Evolutionary conservation across 2,888 invertebrate genomes (phyloP), one percentile per base, ranked within the genome.

Genomic region (Dascillus cervinus): DNA sequence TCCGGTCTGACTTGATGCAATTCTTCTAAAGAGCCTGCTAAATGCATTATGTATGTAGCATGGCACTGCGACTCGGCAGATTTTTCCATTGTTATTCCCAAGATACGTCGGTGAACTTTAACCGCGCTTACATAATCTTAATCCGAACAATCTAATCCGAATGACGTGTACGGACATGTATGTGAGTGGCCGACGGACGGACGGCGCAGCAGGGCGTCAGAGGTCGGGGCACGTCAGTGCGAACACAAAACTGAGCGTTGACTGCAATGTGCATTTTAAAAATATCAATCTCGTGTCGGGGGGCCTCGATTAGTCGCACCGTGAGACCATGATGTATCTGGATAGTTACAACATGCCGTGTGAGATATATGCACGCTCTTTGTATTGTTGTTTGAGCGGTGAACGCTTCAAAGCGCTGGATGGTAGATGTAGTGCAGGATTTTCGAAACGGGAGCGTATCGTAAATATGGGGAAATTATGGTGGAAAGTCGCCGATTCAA

Each of bases 1-100:
- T 65, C 64, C 62, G 62, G 60, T 58, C 54, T 52, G 52, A 53
- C 52, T 53, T 52, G 52, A 53, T 53, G 55, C 56, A 49, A 55
- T 56, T 59, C 57, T 56, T 46, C 47, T 53, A 55, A 56, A 55
- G 44, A 53, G 51, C 49, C 49, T 55, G 52, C 33, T 35, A 51
- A 48, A 57, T 49, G 53, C 49, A 55, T 53, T 53, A 55, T 53
- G 51, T 49, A 54, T 55, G 50, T 8, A n/a, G n/a, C n/a, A n/a
- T n/a, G n/a, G n/a, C n/a, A n/a, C n/a, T n/a, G n/a, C n/a, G n/a
- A n/a, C n/a, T n/a, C n/a, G n/a, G n/a, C n/a, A n/a, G n/a, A n/a
- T n/a, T n/a, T n/a, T n/a, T n/a, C n/a, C n/a, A n/a, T n/a, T n/a
- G n/a, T n/a, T n/a, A n/a, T n/a, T n/a, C n/a, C n/a, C n/a, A n/a